Conservation (phyloP, 2,113 vertebrate genomes). For the Lepisosteus osseus region DNA sequence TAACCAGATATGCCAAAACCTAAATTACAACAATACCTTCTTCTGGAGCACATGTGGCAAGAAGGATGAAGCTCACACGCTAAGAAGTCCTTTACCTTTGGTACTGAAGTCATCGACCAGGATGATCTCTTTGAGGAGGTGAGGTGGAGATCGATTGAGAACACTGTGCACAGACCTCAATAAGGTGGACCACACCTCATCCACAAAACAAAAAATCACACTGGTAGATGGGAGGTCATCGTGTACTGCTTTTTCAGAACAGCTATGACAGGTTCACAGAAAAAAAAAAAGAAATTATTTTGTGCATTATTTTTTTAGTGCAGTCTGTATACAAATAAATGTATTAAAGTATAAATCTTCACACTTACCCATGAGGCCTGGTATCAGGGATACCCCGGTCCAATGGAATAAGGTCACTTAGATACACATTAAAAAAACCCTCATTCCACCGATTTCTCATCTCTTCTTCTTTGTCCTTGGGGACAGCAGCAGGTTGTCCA, state of each 20-base stretch:
- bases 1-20: no score
- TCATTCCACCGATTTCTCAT: slow-evolving; percentile 83
- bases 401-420: slow-evolving; percentile 89
- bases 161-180: slow-evolving; percentile 92
- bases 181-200: slow-evolving; percentile 96
- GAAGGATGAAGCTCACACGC: no score
- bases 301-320: no score
- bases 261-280: slow-evolving; percentile 60
- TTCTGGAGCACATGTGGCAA: neutral
- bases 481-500: slow-evolving; percentile 68
- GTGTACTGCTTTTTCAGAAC: slow-evolving; percentile 73
- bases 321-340: no score
- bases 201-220: slow-evolving; percentile 95
- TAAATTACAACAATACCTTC: neutral
- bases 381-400: slow-evolving; percentile 88
- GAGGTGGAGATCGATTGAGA: slow-evolving; percentile 82
- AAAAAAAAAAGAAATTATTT: neutral
- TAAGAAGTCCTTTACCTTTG: slow-evolving; percentile 66
- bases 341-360: neutral
- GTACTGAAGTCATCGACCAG: slow-evolving; percentile 93
- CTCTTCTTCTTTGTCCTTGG: slow-evolving; percentile 65
- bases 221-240: slow-evolving; percentile 80
- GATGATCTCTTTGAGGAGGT: slow-evolving; percentile 84
- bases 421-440: slow-evolving; percentile 92
- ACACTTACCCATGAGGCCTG: slow-evolving; percentile 82